A percentile compares a stretch with the other conserved stretches of the same genome.
Evolutionary conservation across 2,888 invertebrate genomes (phyloP).

Genomic region (Morpho deidamia): DNA sequence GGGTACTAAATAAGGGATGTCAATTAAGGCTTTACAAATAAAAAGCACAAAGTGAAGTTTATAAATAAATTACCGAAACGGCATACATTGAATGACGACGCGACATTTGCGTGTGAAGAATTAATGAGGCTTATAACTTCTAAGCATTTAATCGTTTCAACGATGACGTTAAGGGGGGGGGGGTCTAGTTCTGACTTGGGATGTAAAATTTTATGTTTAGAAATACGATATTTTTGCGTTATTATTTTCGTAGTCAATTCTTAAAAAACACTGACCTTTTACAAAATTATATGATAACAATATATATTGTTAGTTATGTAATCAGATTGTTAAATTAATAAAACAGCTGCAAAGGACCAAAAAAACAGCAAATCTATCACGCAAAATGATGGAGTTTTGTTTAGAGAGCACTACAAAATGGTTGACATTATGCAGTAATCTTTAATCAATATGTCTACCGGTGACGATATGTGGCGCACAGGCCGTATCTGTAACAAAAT

Average conservation of each 20-base stretch:
- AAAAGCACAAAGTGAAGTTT: slow-evolving; percentile 23
- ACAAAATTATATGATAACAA: background rate
- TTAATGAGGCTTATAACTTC: slow-evolving; percentile 33
- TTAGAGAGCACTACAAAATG: slow-evolving; percentile 49
- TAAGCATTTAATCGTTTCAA: slow-evolving; percentile 24
- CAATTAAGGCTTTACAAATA: slow-evolving; percentile 22
- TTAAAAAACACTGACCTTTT: background rate
- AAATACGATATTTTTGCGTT: background rate
- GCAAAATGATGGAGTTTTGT: slow-evolving; percentile 50
- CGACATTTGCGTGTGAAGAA: slow-evolving; percentile 43
- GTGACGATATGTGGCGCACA: slow-evolving; percentile 10
- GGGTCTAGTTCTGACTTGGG: background rate
- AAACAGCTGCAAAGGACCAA: background rate
- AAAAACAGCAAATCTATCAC: background rate
- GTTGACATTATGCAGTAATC: slow-evolving; percentile 59
- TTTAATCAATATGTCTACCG: slow-evolving; percentile 52
- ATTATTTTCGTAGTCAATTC: background rate
- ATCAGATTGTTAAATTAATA: background rate
- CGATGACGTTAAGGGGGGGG: slow-evolving; percentile 7
- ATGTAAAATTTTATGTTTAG: background rate
- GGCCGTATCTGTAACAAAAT: slow-evolving; percentile 14
- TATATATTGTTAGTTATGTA: too few species aligned
- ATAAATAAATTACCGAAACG: slow-evolving; percentile 21
- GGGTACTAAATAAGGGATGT: slow-evolving; percentile 20
- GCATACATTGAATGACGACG: slow-evolving; percentile 28